Base-by-base conservation (phyloP, 1,140 invertebrate genomes). In the Ectropis grisescens region DNA sequence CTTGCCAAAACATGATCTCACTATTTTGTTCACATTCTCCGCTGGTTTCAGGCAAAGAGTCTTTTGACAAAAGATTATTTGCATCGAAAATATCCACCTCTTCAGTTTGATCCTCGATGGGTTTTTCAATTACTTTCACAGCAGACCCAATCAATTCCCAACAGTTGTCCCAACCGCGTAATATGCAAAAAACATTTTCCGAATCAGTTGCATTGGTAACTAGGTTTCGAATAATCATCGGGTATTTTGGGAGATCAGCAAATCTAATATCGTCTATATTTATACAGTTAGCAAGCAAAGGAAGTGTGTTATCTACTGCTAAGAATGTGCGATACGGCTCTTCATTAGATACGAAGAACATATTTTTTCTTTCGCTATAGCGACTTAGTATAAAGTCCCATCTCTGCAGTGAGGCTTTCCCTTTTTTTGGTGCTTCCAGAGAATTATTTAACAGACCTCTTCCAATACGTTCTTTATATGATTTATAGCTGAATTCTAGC, bases 61-160 rank as follows among this genome's bases (percentile, higher is more conserved):
- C n/a, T n/a, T n/a, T n/a, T n/a, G n/a, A n/a, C n/a, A n/a, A n/a
- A n/a, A n/a, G n/a, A n/a, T n/a, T n/a, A n/a, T n/a, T n/a, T n/a
- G n/a, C n/a, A n/a, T n/a, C n/a, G n/a, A n/a, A n/a, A n/a, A n/a
- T n/a, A n/a, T n/a, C n/a, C n/a, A n/a, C n/a, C n/a, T n/a, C n/a
- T n/a, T n/a, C n/a, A n/a, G 9, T 22, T 22, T 22, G 4, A 9
- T 13, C 23, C 28, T 24, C n/a, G 19, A 27, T 14, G 11, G 13
- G 10, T 29, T 31, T 37, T 14, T 60, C 57, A 29, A 40, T 39
- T 9, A 69, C 29, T 58, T 81, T 78, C 24, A 51, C 47, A 10
- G 76, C 64, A 9, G 67, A 56, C 13, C 74, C 71, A 26, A 72
- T 47, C 13, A 79, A 30, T 49, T 79, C 71, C 76, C 76, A 81